Conservation (phyloP, 2,888 invertebrate species). For the Dexiosoma caninum region DNA sequence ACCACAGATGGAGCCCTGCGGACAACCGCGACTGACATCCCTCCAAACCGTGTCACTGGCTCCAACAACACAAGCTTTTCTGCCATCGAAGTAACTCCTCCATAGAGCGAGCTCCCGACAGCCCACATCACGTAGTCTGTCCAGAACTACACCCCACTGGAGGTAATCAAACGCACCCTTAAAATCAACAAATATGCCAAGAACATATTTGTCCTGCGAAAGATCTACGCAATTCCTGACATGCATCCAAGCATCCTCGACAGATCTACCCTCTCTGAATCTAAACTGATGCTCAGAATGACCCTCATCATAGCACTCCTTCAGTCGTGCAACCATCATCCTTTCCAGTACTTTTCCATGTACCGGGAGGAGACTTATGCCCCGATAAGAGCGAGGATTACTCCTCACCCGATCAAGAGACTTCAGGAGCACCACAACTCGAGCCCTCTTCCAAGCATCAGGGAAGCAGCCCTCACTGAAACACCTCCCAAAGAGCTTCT, state of each 20-base stretch:
- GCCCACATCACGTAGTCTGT: too few relatives aligned
- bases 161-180: too few relatives aligned
- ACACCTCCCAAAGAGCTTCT: background rate
- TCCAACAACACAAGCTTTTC: too few relatives aligned
- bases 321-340: background rate
- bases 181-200: conserved; percentile 34
- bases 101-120: too few relatives aligned
- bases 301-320: background rate
- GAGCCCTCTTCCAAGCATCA: too few relatives aligned
- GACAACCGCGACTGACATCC: too few relatives aligned
- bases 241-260: conserved; percentile 40
- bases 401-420: conserved; percentile 53
- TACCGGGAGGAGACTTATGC: too few relatives aligned
- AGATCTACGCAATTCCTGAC: background rate
- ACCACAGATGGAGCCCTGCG: too few relatives aligned
- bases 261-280: conserved; percentile 9
- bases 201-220: conserved; percentile 13
- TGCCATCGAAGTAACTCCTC: too few relatives aligned
- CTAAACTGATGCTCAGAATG: conserved; percentile 32
- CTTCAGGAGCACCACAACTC: too few relatives aligned
- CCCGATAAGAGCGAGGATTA: conserved; percentile 53
- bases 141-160: too few relatives aligned
- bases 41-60: too few relatives aligned
- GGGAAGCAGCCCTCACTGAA: conserved; percentile 39
- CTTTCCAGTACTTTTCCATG: conserved; percentile 21